Percentiles rank a stretch among this genome's conserved stretches.
phyloP scores from a whole-genome alignment of 1,140 invertebrate genomes.

The Diprion similis region DNA sequence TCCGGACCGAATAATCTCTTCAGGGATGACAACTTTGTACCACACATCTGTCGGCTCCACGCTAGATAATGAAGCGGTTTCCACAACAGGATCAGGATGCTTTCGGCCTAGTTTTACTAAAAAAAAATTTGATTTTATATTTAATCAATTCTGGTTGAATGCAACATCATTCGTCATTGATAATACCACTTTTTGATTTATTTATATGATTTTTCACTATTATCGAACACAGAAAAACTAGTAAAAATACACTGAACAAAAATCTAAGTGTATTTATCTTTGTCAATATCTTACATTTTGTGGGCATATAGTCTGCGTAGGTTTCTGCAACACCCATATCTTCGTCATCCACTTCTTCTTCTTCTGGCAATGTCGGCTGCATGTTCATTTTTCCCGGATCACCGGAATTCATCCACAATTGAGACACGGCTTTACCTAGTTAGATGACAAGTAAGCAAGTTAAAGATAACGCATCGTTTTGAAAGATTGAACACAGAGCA shows the following conservation, averaged over 20 bases:
- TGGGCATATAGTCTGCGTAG: conserved; percentile 97
- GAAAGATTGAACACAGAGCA: not conserved
- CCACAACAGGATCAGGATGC: conserved; percentile 99
- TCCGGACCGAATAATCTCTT: conserved; percentile 84
- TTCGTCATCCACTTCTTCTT: conserved; percentile 93
- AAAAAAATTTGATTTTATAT: conserved; percentile 24
- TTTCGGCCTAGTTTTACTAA: conserved; percentile 91
- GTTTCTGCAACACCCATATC: conserved; percentile 98
- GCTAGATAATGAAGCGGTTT: conserved; percentile 96
- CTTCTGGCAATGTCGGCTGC: conserved; percentile 62
- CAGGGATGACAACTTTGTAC: conserved; percentile 88
- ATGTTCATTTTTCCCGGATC: conserved; percentile 57
- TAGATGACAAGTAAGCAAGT: conserved; percentile 16
- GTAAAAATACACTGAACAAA: not conserved
- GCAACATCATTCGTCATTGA: not conserved
- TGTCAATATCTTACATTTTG: conserved; percentile 76
- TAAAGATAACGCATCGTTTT: conserved; percentile 9
- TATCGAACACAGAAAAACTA: conserved; percentile 14
- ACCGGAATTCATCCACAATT: conserved; percentile 65
- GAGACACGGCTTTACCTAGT: conserved; percentile 59
- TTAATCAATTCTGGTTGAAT: not conserved
- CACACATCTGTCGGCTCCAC: conserved; percentile 95
- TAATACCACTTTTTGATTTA: conserved; percentile 8
- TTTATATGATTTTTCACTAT: not conserved
- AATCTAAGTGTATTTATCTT: not conserved